Evolutionary conservation across 1,140 invertebrate genomes (phyloP), one percentile per base, ranked within the genome.

Genomic region (Drosophila sproati): DNA sequence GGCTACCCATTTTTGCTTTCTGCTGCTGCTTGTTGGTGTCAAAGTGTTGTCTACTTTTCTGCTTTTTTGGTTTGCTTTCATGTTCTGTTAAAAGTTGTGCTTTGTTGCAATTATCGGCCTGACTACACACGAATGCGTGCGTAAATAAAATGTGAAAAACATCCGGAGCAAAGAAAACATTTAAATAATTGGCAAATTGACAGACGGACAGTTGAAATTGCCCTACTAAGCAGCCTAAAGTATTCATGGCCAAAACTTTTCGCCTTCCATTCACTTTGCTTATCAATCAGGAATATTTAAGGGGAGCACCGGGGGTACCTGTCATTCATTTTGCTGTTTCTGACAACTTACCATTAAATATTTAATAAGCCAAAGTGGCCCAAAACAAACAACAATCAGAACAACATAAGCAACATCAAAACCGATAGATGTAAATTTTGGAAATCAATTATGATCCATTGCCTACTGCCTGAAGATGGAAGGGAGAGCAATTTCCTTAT

Each of bases 291-390:
- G 7, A 39, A 39, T 80, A 73, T 80, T 82, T 43, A 4, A 35
- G 6, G 10, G 28, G 2, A 20, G 28, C 7, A 7, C 8, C 2
- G 29, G 29, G 8, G 60, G 35, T 69, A 43, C 70, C 77, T 75
- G 57, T 82, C 80, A 82, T 59, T 82, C 63, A 70, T 39, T 69
- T 67, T 63, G 67, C 75, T 80, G 80, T 75, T 68, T 83, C 68
- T 85, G 81, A 85, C 82, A 86, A 78, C 68, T 81, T 52, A 50
- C 69, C 67, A 79, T 78, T 88, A 89, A 89, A 88, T 89, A 88
- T 88, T 83, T 83, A 88, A 88, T 89, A 88, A 90, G 87, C 68
- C 78, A 83, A 89, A 89, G 85, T 90, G 85, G 64, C 69, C 68
- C 55, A 71, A 63, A 50, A 68, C 73, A 50, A 71, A 68, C 73